These are phyloP conservation scores for Oxyruncus cristatus DNA, from an alignment of 2,113 vertebrate species.

Conservation along the genomic window DNA sequence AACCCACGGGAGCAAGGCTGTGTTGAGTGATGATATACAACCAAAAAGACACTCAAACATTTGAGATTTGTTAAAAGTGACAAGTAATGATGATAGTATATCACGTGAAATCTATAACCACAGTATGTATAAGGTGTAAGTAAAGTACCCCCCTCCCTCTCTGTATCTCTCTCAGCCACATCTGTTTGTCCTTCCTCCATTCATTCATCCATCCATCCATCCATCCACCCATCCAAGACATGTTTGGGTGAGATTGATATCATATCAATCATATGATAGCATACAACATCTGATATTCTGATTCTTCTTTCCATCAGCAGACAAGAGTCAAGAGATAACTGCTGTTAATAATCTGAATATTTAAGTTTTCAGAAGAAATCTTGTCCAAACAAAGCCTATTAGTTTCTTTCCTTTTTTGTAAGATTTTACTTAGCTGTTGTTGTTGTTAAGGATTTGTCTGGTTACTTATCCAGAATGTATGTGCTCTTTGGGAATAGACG, in stretches of 20 bases:
- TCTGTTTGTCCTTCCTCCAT: not conserved
- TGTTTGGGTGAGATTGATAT: not conserved
- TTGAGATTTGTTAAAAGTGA: not conserved
- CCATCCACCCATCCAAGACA: not conserved
- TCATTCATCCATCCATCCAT: not conserved
- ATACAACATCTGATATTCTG: not conserved
- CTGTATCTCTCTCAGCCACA: not conserved
- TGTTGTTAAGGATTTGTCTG: not conserved
- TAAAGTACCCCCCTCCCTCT: not conserved
- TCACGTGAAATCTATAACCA: not conserved
- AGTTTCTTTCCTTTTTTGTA: not conserved
- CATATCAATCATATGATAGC: not conserved
- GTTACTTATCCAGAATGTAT: not conserved
- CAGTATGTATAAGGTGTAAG: not conserved
- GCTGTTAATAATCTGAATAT: not conserved
- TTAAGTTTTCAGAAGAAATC: not conserved
- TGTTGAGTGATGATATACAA: not conserved
- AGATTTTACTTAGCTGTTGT: not conserved
- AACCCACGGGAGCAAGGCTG: not conserved
- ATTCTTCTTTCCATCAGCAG: not conserved
- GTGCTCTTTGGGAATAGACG: not conserved
- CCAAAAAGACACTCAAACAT: not conserved
- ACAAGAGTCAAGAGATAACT: not conserved
- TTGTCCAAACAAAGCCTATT: not conserved
- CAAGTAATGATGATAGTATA: not conserved